Percentiles rank a stretch among this genome's conserved stretches.
Conservation (phyloP, 2,888 invertebrate species). For the Malacosoma neustria region DNA sequence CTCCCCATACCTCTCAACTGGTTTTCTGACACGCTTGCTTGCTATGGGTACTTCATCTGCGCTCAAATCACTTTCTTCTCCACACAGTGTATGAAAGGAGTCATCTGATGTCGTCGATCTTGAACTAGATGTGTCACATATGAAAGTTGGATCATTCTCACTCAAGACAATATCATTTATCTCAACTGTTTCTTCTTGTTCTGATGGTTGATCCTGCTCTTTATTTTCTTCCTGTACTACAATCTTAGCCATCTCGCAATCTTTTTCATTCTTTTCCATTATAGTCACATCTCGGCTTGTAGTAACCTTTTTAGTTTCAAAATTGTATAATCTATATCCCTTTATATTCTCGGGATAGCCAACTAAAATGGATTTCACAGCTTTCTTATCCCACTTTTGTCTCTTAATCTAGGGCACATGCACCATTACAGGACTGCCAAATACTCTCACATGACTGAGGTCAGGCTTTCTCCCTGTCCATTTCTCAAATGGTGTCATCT, state of each 20-base stretch:
- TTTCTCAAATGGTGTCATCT: background rate
- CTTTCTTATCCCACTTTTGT: slow-evolving; percentile 7
- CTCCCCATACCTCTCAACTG: slow-evolving; percentile 4
- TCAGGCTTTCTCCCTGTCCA: slow-evolving; percentile 3
- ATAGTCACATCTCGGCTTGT: slow-evolving; percentile 5
- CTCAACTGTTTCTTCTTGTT: background rate
- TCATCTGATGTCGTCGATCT: slow-evolving; percentile 1
- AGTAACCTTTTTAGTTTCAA: slow-evolving; percentile 1
- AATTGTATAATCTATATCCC: slow-evolving; percentile 7
- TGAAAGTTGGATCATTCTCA: slow-evolving; percentile 1
- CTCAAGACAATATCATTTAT: background rate
- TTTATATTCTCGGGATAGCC: slow-evolving; percentile 9
- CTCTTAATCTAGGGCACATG: slow-evolving; percentile 4
- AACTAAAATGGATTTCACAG: slow-evolving; percentile 4
- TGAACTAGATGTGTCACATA: background rate
- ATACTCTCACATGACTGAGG: slow-evolving; percentile 2
- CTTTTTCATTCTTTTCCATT: slow-evolving; percentile 5
- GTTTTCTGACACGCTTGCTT: slow-evolving; percentile 1
- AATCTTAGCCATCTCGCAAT: slow-evolving; percentile 1
- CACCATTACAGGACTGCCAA: slow-evolving; percentile 1
- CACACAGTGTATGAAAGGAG: slow-evolving; percentile 1
- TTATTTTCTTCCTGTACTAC: slow-evolving; percentile 1
- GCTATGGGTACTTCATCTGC: background rate
- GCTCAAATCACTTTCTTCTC: slow-evolving; percentile 1
- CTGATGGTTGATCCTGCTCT: too few relatives aligned